phyloP scores from a whole-genome alignment of 2,888 invertebrate species.

The Parascotia fuliginaria region DNA sequence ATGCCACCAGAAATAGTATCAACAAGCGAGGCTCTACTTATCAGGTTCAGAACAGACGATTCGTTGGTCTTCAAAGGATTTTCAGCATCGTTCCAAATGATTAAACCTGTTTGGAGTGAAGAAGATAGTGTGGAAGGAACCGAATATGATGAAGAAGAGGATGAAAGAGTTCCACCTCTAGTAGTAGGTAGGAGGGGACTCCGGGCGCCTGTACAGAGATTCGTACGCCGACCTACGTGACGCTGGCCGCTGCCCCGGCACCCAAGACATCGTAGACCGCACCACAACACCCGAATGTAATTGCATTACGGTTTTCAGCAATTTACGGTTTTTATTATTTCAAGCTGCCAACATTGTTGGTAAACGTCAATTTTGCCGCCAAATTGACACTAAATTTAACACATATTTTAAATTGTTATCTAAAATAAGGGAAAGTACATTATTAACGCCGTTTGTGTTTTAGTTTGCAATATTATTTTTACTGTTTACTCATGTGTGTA shows the following conservation, averaged over 20 bases:
- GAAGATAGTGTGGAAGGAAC: slow-evolving; percentile 72
- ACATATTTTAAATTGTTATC: no score
- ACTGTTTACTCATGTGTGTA: neutral
- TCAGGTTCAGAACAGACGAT: slow-evolving; percentile 96
- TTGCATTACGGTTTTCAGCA: slow-evolving; percentile 23
- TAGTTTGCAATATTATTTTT: neutral
- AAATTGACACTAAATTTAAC: neutral
- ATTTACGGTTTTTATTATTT: slow-evolving; percentile 23
- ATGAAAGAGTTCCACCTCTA: slow-evolving; percentile 74
- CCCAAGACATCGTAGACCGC: slow-evolving; percentile 67
- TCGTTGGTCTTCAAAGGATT: slow-evolving; percentile 97
- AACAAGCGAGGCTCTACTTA: slow-evolving; percentile 92
- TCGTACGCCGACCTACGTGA: slow-evolving; percentile 78
- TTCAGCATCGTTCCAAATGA: slow-evolving; percentile 92
- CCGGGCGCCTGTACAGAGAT: slow-evolving; percentile 63
- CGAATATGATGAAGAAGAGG: slow-evolving; percentile 73
- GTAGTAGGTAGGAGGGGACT: slow-evolving; percentile 74
- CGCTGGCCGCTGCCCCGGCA: slow-evolving; percentile 71
- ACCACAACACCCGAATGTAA: slow-evolving; percentile 56
- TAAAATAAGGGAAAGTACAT: no score
- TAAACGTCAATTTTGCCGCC: neutral
- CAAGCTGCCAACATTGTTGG: slow-evolving; percentile 15
- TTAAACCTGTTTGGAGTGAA: slow-evolving; percentile 78
- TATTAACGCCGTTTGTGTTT: neutral
- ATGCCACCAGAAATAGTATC: slow-evolving; percentile 96